Base-by-base conservation (phyloP, 2,113 vertebrate species). In the Cyanocitta stelleri region DNA sequence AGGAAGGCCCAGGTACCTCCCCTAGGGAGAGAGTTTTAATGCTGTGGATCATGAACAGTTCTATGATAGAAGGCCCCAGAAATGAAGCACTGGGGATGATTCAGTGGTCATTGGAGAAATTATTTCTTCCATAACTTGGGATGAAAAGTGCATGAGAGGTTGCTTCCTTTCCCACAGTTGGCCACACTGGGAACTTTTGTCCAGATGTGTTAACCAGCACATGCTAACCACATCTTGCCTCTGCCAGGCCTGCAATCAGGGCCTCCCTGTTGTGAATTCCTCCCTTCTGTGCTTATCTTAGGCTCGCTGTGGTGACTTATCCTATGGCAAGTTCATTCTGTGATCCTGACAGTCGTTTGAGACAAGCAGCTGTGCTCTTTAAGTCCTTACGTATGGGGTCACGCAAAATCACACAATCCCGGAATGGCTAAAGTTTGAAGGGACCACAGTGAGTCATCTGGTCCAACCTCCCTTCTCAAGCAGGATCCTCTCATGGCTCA, bases 251-350 rank as follows among this genome's bases (percentile, higher is more conserved):
- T 27, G 7, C 39, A 63, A 27, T 55, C 7, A 18, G 3, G 0
- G 0, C 35, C 16, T 51, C 5, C 7, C 39, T 37, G 39, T 33
- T 2, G 8, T 5, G 2, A 63, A 37, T 55, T 73, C 20, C 8
- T 51, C 5, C 32, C 44, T 26, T 30, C 51, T 24, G 16, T 74
- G n/a, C 35, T 35, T 51, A 59, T 32, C 9, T 51, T 21, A 43
- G 37, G 17, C 17, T 7, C 1, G 0, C 11, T 68, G 16, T 37
- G 16, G 10, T 67, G 35, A 43, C 17, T 35, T 16, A 35, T 32
- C 37, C 35, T 27, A 14, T 22, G 32, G 6, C 26, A 59, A 51
- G 14, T 27, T 59, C 37, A 26, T 52, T 37, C 37, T 32, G 11
- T 68, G 7, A 5, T 26, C 37, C 14, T 68, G 37, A 27, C 21